Evolutionary conservation across 2,113 vertebrate genomes (phyloP).

Genomic region (Todiramphus chloris): DNA sequence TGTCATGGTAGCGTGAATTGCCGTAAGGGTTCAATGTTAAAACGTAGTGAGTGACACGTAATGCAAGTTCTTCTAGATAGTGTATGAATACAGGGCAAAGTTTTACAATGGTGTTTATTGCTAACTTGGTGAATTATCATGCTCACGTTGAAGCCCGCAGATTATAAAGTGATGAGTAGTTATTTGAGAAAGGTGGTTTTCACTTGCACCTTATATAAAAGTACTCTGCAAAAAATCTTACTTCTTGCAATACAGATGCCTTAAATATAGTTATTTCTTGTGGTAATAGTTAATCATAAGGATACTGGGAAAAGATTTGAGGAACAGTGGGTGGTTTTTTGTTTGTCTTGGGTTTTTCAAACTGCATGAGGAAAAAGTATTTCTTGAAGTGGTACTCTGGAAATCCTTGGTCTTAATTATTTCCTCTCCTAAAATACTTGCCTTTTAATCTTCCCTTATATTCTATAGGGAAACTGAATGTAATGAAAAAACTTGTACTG

Average conservation of each 20-base stretch:
- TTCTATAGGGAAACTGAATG: neutral
- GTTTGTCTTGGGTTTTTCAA: neutral
- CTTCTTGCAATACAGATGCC: neutral
- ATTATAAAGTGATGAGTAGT: slow-evolving; percentile 72
- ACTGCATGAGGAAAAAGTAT: neutral
- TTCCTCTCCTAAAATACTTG: neutral
- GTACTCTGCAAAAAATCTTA: neutral
- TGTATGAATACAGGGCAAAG: slow-evolving; percentile 71
- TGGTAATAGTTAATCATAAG: neutral
- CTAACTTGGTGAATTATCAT: slow-evolving; percentile 57
- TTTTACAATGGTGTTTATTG: slow-evolving; percentile 76
- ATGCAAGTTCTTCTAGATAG: slow-evolving; percentile 58
- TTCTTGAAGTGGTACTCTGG: neutral
- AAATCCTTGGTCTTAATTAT: neutral
- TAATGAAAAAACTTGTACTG: neutral
- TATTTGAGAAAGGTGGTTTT: slow-evolving; percentile 70
- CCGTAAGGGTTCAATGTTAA: slow-evolving; percentile 17
- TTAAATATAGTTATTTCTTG: neutral
- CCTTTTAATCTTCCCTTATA: neutral
- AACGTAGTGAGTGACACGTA: slow-evolving; percentile 55
- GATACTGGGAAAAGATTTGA: neutral
- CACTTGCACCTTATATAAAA: neutral
- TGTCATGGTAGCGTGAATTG: slow-evolving; percentile 49
- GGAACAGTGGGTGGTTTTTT: neutral
- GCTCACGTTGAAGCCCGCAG: slow-evolving; percentile 50